Evolutionary conservation across 2,113 vertebrate genomes (phyloP), one percentile per base, ranked within the genome.

Genomic region (Odocoileus hemionus): DNA sequence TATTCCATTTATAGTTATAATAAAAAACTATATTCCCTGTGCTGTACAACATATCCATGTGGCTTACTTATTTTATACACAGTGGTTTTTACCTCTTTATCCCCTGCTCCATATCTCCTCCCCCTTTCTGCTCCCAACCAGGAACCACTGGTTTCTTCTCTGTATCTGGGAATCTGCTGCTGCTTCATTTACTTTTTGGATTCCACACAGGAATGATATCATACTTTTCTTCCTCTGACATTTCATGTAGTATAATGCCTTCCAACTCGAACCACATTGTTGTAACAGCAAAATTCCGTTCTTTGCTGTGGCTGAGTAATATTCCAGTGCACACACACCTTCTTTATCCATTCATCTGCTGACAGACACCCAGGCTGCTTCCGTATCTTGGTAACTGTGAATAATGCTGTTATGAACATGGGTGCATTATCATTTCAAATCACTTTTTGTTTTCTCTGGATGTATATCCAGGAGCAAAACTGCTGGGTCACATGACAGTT

Each of bases 1-100:
- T 8, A 10, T 30, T 78, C 43, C 26, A 30, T 5, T 28, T 47
- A 47, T 17, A 47, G 26, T 30, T 17, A 30, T 30, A 17, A 30
- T 43, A 28, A 28, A 26, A 45, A 47, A 4, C 25, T 5, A 4
- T 16, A 47, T 28, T 17, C 43, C 39, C 2, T 47, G 43, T 5
- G 15, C 7, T 47, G 26, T 19, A 3, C 43, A 11, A 6, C 28
- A 30, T 6, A 11, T 0, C 45, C 45, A 11, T 50, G 45, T 1
- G 17, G 43, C 76, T 19, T 1, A 1, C 14, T 45, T 17, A 26
- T 43, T 45, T 16, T 5, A 30, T 0, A 19, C 26, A 47, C 0
- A 11, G 76, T 0, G 6, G 76, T 11, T 3, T 10, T 2, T 8
- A 1, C 15, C 15, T 47, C 43, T 50, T 11, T 3, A 6, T 1